Evolutionary conservation across 2,888 invertebrate genomes (phyloP).

Genomic region (Parascotia fuliginaria): DNA sequence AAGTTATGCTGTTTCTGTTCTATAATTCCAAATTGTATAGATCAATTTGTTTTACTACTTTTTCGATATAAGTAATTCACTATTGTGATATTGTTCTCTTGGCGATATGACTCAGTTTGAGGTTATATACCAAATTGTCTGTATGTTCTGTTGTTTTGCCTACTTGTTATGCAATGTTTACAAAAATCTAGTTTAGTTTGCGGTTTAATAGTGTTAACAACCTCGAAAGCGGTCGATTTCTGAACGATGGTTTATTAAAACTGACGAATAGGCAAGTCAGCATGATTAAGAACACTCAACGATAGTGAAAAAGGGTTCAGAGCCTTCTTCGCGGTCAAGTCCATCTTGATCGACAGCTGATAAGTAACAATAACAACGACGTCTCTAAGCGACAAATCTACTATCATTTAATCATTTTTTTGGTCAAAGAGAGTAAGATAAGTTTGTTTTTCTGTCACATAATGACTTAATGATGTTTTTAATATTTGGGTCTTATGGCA

Average conservation of each 20-base stretch:
- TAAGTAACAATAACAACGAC: constrained; percentile 24
- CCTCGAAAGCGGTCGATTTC: constrained; percentile 36
- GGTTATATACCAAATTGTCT: neutral
- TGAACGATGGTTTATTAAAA: constrained; percentile 42
- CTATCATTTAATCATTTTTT: too few species aligned
- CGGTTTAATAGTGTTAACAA: constrained; percentile 38
- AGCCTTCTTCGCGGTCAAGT: constrained; percentile 30
- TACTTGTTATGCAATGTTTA: constrained; percentile 30
- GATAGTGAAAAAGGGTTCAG: constrained; percentile 44
- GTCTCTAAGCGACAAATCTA: constrained; percentile 6
- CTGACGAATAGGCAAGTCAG: constrained; percentile 35
- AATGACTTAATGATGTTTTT: too few species aligned
- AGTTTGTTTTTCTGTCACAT: too few species aligned
- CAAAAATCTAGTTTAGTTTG: constrained; percentile 39
- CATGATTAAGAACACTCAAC: constrained; percentile 27
- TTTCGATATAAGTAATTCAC: neutral
- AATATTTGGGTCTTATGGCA: too few species aligned
- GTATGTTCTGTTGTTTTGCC: constrained; percentile 3
- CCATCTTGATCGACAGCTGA: constrained; percentile 25
- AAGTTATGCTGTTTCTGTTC: too few species aligned
- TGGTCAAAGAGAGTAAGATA: too few species aligned
- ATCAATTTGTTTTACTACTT: neutral
- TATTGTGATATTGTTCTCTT: constrained; percentile 1
- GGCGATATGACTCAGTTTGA: neutral
- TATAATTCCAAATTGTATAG: neutral